Base-by-base conservation (phyloP, 2,888 invertebrate species). In the Panzeria rudis region DNA sequence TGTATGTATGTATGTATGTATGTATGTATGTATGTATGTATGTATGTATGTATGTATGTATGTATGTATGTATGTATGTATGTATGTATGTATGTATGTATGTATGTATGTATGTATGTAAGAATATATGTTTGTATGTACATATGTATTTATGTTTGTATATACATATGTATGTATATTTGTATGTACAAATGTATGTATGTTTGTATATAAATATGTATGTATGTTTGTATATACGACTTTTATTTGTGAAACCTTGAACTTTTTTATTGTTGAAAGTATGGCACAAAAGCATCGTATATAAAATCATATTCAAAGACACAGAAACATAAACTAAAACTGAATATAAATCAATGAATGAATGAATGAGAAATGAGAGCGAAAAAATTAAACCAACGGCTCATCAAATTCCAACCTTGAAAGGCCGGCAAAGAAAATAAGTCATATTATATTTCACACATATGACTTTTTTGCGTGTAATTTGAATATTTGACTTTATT, bases 371-470 rank as follows among this genome's bases (percentile, higher is more conserved):
- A 47, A 83, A 71, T 59, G 15, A 61, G 29, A 38, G 29, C 20
- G 69, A 59, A 56, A 17, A 69, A 66, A 61, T 52, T 52, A 73
- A 64, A 62, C 23, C 79, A 68, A 52, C 61, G 64, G 23, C 52
- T 71, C 61, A 61, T 84, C 71, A 84, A 83, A 77, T 54, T 52
- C 13, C 85, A 86, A 81, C 86, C 88, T 87, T 86, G 87, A 86
- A 80, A 87, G 86, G 83, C 89, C 89, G 88, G 86, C 88, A 88
- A 87, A 84, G n/a, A 87, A 86, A 88, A 89, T 88, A 87, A 84
- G 86, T 81, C 86, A 88, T 81, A 80, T 66, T 64, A 71, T 77
- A 32, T 76, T 76, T 44, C 32, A 17, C 9, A 72, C 32, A 29
- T 38, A 44, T 9, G n/a, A 29, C 41, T 25, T 56, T 71, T 71